Conservation (phyloP, 2,888 invertebrate species). For the Meta bourneti region DNA sequence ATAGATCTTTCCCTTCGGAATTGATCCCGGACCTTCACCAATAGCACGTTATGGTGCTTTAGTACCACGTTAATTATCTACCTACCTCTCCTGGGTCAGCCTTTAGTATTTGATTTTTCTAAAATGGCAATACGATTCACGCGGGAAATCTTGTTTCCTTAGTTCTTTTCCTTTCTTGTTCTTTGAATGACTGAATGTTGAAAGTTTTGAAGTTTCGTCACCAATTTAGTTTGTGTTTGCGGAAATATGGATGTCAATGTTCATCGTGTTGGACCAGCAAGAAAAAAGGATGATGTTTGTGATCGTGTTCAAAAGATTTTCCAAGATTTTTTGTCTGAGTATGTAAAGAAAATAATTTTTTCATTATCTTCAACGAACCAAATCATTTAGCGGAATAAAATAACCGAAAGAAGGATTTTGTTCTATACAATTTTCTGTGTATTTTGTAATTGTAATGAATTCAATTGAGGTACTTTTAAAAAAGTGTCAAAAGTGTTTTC, state of each 20-base stretch:
- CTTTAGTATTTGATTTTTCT: too few species aligned
- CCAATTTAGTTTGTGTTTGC: not conserved
- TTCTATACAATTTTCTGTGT: too few species aligned
- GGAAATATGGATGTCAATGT: conserved; percentile 90
- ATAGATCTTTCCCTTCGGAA: too few species aligned
- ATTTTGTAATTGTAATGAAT: too few species aligned
- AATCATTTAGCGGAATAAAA: not conserved
- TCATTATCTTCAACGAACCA: not conserved
- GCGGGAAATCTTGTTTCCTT: conserved; percentile 54
- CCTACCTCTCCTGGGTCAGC: too few species aligned
- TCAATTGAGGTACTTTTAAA: too few species aligned
- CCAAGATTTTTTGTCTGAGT: conserved; percentile 97
- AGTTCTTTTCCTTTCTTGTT: not conserved
- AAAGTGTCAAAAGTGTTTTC: too few species aligned
- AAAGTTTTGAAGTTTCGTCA: not conserved
- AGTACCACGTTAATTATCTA: too few species aligned
- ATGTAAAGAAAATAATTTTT: conserved; percentile 77
- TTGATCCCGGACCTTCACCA: too few species aligned
- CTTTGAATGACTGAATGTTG: not conserved
- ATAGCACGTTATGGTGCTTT: too few species aligned
- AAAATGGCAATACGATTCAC: conserved; percentile 20
- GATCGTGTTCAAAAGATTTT: conserved; percentile 96
- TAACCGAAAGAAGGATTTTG: too few species aligned
- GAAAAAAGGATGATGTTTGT: conserved; percentile 94
- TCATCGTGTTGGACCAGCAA: conserved; percentile 86